A percentile compares a stretch with the other conserved stretches of the same genome.
Conservation (phyloP, 2,113 vertebrate species). For the Myiozetetes cayanensis region DNA sequence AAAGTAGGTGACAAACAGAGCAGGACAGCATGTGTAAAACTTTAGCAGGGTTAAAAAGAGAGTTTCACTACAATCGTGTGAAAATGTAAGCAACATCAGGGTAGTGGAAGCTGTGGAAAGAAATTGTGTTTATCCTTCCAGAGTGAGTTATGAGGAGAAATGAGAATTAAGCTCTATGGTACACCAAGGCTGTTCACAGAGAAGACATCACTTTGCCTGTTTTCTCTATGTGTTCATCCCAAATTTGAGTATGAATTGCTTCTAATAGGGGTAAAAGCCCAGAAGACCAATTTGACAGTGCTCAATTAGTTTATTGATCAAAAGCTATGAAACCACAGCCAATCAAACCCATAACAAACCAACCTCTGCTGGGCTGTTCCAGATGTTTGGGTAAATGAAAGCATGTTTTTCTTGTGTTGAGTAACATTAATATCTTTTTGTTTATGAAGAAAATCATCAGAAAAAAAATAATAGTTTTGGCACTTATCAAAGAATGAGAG, state of each 20-base stretch:
- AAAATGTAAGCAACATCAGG: neutral
- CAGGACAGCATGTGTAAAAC: neutral
- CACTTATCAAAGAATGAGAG: neutral
- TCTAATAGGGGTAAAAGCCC: slow-evolving; percentile 30
- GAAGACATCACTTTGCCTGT: neutral
- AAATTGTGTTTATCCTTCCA: neutral
- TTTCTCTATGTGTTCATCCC: neutral
- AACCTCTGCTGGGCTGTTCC: neutral
- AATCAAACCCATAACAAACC: neutral
- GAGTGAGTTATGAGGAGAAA: neutral
- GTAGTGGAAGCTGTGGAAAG: neutral
- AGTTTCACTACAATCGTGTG: neutral
- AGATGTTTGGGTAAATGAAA: neutral
- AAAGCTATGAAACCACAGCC: neutral
- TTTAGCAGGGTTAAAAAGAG: neutral
- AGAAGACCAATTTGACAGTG: slow-evolving; percentile 21
- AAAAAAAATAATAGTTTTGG: neutral
- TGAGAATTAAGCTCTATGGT: neutral
- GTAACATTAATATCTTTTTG: neutral
- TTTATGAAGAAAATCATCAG: neutral
- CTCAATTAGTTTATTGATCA: slow-evolving; percentile 58
- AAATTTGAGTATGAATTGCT: slow-evolving; percentile 1
- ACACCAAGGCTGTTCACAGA: neutral
- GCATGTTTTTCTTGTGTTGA: neutral
- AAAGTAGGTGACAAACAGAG: neutral